Base-by-base conservation (phyloP, 2,888 invertebrate species). In the Acholoe squamosa region DNA sequence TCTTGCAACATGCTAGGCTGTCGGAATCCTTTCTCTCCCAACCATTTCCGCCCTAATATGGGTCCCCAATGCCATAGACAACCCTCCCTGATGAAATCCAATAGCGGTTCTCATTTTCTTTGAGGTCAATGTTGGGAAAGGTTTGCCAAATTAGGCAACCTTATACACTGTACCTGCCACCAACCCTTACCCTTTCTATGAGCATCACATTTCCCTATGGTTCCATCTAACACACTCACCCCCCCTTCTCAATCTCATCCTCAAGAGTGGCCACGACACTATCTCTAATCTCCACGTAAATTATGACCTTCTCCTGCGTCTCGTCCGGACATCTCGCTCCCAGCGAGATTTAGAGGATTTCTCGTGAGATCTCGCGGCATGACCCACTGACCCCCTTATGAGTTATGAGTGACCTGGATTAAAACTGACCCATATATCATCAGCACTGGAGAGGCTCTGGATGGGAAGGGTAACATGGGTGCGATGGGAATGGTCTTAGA, bases 261-360 rank as follows among this genome's bases (percentile, higher is more conserved):
- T 61, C 28, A 14, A 14, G 71, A 71, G 80, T 43, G 80, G 80
- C 22, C 43, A n/a, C 43, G 80, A 80, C 80, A 80, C 34, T 34
- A 43, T 80, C 80, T 80, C 80, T 80, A 80, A 80, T 80, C 80
- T 80, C 3, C 34, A 34, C 22, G 80, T 80, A 80, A 80, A 80
- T 34, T 33, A 80, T 80, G 80, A 43, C 80, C 33, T 43, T 22
- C 43, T 19, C 80, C 19, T 19, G 33, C 34, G 33, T 43, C 80
- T 14, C 16, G 25, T 14, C 16, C 80, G 80, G 43, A 80, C 80
- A n/a, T 80, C 80, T 80, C 80, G 80, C 80, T 43, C 33, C 34
- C 34, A 14, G 34, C 80, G 34, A 80, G 80, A 80, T 80, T 80
- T 80, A 80, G 80, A 80, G 80, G 80, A 80, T 80, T 80, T 80